Evolutionary conservation across 2,888 invertebrate species (phyloP), one percentile per base, ranked within the genome.

Genomic region (Shargacucullia verbasci): DNA sequence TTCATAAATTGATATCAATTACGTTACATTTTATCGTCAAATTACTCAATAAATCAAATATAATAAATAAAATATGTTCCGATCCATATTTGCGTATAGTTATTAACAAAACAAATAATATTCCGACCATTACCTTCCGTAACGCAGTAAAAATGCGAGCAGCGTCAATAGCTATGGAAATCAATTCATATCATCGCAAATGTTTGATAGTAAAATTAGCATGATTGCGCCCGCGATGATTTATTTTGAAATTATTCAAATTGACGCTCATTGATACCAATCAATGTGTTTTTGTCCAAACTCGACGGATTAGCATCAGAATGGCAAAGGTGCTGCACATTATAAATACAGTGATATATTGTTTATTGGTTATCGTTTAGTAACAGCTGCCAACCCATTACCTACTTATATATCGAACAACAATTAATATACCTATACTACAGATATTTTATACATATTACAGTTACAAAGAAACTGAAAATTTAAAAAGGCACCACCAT

Each of bases 191-290:
- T 76, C 72, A 64, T 72, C 73, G 68, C 78, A 76, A 72, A 74
- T 69, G 76, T 78, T 79, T 79, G 65, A 77, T 79, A 77, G 76
- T 77, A 60, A 81, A 79, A 84, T 85, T 83, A 81, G 78, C 83
- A 82, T 82, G 79, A 84, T 83, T 81, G 77, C 77, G 73, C 73
- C 60, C 55, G 63, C 58, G 61, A 81, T 89, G 90, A 91, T 91
- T 87, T 85, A 92, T 91, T 64, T 65, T 59, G 68, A 63, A 88
- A 90, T 89, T 91, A 91, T 92, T 86, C 81, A 87, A 88, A 89
- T 76, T 87, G 58, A 48, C 57, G 59, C 68, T 74, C 80, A 87
- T 87, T 84, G 89, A 86, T 86, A 83, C 59, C 80, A 78, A 83
- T 85, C 85, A 84, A 87, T 84, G 76, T 75, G 78, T 87, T 86